Base-by-base conservation (phyloP, 2,888 invertebrate genomes). In the Dryocosmus kuriphilus region DNA sequence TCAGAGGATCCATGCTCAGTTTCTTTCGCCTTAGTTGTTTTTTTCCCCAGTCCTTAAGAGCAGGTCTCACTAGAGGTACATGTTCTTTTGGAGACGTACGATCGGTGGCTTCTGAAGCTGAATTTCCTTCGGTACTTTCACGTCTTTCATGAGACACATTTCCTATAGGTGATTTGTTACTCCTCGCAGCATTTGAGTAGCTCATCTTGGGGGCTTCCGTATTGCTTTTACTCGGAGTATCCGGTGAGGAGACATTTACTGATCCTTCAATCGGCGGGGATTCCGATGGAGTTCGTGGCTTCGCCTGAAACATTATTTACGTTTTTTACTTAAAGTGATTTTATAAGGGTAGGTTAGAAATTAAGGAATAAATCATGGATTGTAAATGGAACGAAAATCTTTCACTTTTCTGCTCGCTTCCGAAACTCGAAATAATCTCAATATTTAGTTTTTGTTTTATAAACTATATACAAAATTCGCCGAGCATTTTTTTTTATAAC, bases 1-100 rank as follows among this genome's bases (percentile, higher is more conserved):
- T 78, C 9, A 78, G 38, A 3, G 80, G 80, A 76, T 84, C 77
- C 32, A 85, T 51, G 46, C 19, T 73, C 46, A 63, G 6, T 60
- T 60, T 60, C 16, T 60, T 60, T 16, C 27, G 60, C 27, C 27
- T 60, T 7, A 22, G 24, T 27, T 11, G 0, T 27, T 27, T 60
- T 60, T 60, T 60, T 0, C 27, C 60, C 1, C 0, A 6, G 1
- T 60, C 60, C 7, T 14, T 16, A 3, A 0, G 2, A 60, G 5
- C 2, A 22, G 27, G 6, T 27, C 16, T 60, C 16, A 7, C 2
- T 16, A 6, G 1, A 4, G 24, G 24, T 57, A 5, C 1, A 14
- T 24, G 4, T 27, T 60, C 60, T 27, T 60, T 60, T 60, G 24
- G 5, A 24, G 22, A 11, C 1, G 22, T 3, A 9, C 16, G 22